phyloP scores from a whole-genome alignment of 2,113 vertebrate genomes.

The Callaeas wilsoni region DNA sequence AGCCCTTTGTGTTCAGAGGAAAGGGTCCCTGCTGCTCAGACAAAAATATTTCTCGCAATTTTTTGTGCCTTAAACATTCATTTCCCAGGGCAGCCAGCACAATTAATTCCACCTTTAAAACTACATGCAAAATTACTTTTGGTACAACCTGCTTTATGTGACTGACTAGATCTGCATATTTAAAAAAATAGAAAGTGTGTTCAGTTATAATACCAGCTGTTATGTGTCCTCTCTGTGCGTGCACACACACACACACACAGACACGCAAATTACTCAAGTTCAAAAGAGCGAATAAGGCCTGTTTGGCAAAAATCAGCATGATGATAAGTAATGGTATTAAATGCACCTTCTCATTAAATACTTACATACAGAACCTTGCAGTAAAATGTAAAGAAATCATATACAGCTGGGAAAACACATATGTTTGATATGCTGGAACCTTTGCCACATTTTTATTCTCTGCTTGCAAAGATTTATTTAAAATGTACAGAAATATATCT shows the following conservation, averaged over 20 bases:
- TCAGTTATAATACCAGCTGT: neutral
- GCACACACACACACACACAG: fast-evolving
- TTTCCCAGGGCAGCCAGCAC: neutral
- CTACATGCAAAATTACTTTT: neutral
- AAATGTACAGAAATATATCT: neutral
- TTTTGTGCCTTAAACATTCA: neutral
- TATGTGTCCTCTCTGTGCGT: neutral
- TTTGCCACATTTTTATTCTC: neutral
- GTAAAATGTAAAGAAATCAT: neutral
- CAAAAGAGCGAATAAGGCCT: neutral
- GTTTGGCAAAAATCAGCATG: neutral
- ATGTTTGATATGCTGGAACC: neutral
- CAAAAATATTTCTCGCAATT: neutral
- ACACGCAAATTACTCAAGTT: neutral
- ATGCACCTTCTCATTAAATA: neutral
- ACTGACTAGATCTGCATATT: neutral
- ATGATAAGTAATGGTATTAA: neutral
- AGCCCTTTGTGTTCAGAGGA: fast-evolving
- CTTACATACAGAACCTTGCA: neutral
- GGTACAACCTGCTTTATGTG: neutral
- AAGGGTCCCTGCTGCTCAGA: neutral
- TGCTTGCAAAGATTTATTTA: neutral
- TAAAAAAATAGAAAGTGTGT: neutral
- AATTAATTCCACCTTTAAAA: neutral
- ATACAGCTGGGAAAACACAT: neutral